Evolutionary conservation across 1,140 invertebrate genomes (phyloP).

Genomic region (Stratiolaelaps scimitus): DNA sequence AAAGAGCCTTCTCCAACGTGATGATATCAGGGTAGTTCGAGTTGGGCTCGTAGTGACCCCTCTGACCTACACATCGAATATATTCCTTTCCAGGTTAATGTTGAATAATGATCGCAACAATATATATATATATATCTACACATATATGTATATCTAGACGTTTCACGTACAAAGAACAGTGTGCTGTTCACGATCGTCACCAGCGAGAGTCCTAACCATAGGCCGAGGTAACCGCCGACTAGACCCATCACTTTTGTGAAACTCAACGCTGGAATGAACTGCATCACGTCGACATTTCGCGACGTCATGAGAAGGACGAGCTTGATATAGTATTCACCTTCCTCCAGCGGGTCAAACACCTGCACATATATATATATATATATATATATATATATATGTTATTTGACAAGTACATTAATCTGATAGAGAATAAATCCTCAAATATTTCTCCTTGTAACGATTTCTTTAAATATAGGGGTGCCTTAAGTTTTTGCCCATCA

Average conservation of each 20-base stretch:
- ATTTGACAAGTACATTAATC: too few species aligned
- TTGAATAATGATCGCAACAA: too few species aligned
- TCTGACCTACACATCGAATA: too few species aligned
- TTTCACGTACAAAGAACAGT: not conserved
- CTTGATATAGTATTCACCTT: constrained; percentile 22
- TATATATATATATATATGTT: too few species aligned
- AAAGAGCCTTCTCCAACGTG: too few species aligned
- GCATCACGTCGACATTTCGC: constrained; percentile 23
- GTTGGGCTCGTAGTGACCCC: too few species aligned
- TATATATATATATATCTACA: not conserved
- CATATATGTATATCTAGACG: not conserved
- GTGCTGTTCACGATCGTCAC: not conserved
- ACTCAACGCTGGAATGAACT: constrained; percentile 25
- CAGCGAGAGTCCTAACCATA: constrained; percentile 12
- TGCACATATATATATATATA: not conserved
- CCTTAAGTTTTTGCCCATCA: too few species aligned
- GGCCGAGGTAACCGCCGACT: not conserved
- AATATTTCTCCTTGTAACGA: too few species aligned
- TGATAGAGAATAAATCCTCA: too few species aligned
- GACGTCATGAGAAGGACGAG: constrained; percentile 22
- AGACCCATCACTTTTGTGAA: constrained; percentile 17
- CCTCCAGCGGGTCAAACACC: constrained; percentile 2
- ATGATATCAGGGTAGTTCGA: constrained; percentile 1
- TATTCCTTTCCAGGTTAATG: too few species aligned
- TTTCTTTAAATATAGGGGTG: too few species aligned